These are phyloP conservation scores for Circaetus cinerascens DNA, from an alignment of 2,113 vertebrate genomes.

Conservation along the genomic window DNA sequence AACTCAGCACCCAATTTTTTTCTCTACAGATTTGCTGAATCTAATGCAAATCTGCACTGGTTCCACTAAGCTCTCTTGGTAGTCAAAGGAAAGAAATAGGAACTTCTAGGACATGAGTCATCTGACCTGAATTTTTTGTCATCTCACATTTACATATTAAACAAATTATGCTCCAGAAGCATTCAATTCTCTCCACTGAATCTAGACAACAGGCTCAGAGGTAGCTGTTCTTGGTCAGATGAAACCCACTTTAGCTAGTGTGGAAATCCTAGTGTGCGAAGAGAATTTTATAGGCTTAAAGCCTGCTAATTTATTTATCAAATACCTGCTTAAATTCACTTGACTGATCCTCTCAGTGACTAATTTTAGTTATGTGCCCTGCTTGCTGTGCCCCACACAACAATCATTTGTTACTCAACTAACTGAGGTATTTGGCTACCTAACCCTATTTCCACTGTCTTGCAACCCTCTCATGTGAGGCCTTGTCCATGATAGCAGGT, in stretches of 20 bases:
- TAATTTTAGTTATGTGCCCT: neutral
- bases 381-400: neutral
- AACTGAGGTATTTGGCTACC: neutral
- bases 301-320: neutral
- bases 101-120: neutral
- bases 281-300: neutral
- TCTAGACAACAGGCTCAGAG: neutral
- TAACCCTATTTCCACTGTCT: neutral
- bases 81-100: neutral
- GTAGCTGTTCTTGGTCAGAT: neutral
- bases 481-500: neutral
- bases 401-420: neutral
- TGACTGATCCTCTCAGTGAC: neutral
- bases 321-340: neutral
- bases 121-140: neutral
- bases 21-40: neutral
- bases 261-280: neutral
- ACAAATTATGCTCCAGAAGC: neutral
- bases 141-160: neutral
- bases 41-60: neutral
- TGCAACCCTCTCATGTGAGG: neutral
- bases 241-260: neutral
- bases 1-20: neutral
- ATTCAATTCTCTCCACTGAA: neutral
- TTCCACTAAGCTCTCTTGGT: neutral